Evolutionary conservation across 1,140 invertebrate genomes (phyloP).

Genomic region (Reticulitermes speratus): DNA sequence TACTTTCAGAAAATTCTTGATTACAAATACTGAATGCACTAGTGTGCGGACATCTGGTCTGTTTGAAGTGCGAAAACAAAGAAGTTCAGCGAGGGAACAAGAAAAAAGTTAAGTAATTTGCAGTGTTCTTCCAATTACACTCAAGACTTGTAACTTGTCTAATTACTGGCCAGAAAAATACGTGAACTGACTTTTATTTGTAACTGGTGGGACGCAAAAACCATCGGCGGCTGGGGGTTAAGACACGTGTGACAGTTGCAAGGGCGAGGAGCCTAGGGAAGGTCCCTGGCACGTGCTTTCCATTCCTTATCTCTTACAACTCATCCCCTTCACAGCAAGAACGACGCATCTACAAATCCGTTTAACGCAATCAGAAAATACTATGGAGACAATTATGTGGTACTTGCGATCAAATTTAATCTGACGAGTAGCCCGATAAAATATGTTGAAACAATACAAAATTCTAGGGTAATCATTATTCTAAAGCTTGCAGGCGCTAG

Average conservation of each 20-base stretch:
- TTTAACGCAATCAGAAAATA: not conserved
- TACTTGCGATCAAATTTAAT: too few species aligned
- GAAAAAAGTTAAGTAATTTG: not conserved
- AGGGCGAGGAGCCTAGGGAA: not conserved
- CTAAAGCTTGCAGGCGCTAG: too few species aligned
- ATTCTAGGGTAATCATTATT: too few species aligned
- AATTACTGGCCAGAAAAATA: conserved; percentile 7
- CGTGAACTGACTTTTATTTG: not conserved
- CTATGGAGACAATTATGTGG: too few species aligned
- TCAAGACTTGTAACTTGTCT: not conserved
- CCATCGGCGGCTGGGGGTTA: not conserved
- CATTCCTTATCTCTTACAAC: not conserved
- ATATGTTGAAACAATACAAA: too few species aligned
- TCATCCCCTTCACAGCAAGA: not conserved
- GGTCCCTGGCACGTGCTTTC: not conserved
- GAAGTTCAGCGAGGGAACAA: not conserved
- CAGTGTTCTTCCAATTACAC: not conserved
- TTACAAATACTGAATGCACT: not conserved
- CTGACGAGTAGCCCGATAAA: too few species aligned
- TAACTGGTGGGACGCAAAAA: not conserved
- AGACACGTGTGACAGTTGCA: not conserved
- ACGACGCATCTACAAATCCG: not conserved
- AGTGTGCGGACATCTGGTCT: not conserved
- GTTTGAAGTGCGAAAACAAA: not conserved
- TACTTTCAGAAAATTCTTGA: not conserved